Evolutionary conservation across 2,888 invertebrate species (phyloP).

Genomic region (Lampropteryx suffumata): DNA sequence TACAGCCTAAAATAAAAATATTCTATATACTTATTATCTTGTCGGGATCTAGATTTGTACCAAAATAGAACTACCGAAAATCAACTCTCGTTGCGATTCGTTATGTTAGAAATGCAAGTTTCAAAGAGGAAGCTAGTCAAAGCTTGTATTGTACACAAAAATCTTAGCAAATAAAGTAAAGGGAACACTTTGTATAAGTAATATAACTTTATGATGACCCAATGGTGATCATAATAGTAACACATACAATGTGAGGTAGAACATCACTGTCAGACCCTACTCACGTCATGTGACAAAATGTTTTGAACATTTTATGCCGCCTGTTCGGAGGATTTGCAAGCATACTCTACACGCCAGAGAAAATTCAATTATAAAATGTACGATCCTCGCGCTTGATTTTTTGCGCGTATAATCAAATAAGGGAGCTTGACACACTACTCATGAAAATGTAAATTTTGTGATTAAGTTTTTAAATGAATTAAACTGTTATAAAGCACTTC

Average conservation of each 20-base stretch:
- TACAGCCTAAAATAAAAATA: too few relatives aligned
- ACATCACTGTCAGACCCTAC: slow-evolving; percentile 66
- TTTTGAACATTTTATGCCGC: slow-evolving; percentile 19
- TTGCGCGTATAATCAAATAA: slow-evolving; percentile 31
- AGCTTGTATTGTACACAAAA: too few relatives aligned
- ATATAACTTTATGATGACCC: slow-evolving; percentile 54
- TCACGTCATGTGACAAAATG: slow-evolving; percentile 54
- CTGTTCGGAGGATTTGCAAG: neutral
- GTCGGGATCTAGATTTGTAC: too few relatives aligned
- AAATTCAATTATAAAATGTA: slow-evolving; percentile 30
- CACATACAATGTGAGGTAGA: slow-evolving; percentile 26
- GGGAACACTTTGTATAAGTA: neutral
- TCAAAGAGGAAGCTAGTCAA: too few relatives aligned
- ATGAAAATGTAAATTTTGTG: slow-evolving; percentile 43
- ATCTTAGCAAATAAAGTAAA: too few relatives aligned
- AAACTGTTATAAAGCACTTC: neutral
- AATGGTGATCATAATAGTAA: too few relatives aligned
- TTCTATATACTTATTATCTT: too few relatives aligned
- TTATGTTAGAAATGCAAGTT: too few relatives aligned
- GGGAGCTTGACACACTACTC: slow-evolving; percentile 33
- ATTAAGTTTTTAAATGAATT: slow-evolving; percentile 29
- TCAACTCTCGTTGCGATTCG: too few relatives aligned
- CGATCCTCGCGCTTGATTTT: slow-evolving; percentile 10
- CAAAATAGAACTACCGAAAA: too few relatives aligned
- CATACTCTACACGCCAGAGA: neutral